Conservation (phyloP, 2,797 vertebrate species). For the Lophotriccus pileatus region DNA sequence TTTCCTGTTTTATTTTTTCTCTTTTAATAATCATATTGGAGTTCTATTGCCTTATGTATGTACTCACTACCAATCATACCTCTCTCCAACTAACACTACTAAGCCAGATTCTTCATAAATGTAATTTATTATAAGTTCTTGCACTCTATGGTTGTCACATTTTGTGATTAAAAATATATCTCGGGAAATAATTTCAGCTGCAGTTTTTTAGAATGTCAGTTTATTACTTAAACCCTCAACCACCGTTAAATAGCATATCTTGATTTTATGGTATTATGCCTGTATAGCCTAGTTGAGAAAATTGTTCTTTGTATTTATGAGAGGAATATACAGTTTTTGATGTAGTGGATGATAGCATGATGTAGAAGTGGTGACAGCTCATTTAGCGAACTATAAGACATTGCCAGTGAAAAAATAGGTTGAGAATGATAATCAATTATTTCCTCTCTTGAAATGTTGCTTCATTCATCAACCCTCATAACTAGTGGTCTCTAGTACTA, state of each 20-base stretch:
- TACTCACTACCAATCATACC: not conserved
- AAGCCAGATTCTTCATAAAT: not conserved
- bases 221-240: conserved; percentile 16
- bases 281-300: not conserved
- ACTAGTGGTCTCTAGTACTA: not conserved
- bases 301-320: not conserved
- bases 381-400: not conserved
- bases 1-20: not conserved
- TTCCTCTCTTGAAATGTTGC: not conserved
- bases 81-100: not conserved
- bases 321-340: not conserved
- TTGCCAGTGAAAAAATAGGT: not conserved
- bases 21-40: not conserved
- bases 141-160: not conserved
- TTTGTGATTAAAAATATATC: conserved; percentile 25
- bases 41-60: not conserved
- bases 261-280: conserved; percentile 8
- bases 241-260: not conserved
- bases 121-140: conserved; percentile 17
- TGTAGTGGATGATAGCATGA: conserved; percentile 28
- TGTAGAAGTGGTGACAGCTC: conserved; percentile 14
- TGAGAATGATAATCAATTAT: conserved; percentile 19
- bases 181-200: conserved; percentile 24
- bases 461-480: not conserved
- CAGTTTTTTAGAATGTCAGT: not conserved